Conservation (phyloP, 2,113 vertebrate genomes). For the Merops nubicus region DNA sequence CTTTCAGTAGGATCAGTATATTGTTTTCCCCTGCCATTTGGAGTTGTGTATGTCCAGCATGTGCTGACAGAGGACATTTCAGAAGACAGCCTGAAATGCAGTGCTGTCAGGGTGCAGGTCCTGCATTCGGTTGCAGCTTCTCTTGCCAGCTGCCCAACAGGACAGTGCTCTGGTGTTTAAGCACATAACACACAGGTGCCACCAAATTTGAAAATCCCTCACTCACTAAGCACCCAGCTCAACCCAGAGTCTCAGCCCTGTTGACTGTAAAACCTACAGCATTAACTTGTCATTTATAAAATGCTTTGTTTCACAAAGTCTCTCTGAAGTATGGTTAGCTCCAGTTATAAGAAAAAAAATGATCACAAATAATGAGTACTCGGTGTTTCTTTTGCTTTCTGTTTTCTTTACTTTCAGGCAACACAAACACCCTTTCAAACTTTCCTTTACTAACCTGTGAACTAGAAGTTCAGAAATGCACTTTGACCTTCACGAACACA, state of each 20-base stretch:
- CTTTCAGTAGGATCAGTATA: neutral
- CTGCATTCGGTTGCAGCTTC: neutral
- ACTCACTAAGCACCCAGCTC: neutral
- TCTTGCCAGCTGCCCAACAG: neutral
- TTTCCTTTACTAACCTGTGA: neutral
- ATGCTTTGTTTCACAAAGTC: neutral
- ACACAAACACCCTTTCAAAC: neutral
- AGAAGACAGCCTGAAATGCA: neutral
- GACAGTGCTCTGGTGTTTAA: neutral
- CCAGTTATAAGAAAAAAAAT: neutral
- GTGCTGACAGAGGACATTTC: neutral
- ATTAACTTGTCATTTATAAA: neutral
- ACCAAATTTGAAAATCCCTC: neutral
- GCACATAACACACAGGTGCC: rapidly evolving
- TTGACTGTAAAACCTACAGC: neutral
- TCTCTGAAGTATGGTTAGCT: neutral
- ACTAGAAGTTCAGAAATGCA: neutral
- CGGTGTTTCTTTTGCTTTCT: neutral
- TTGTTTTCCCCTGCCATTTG: neutral
- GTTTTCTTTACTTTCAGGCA: neutral
- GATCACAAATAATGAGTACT: neutral
- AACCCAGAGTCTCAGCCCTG: neutral
- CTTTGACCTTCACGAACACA: neutral
- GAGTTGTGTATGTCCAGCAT: neutral
- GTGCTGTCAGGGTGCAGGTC: neutral